Evolutionary conservation across 2,113 vertebrate genomes (phyloP).

Genomic region (Mastomys natalensis): DNA sequence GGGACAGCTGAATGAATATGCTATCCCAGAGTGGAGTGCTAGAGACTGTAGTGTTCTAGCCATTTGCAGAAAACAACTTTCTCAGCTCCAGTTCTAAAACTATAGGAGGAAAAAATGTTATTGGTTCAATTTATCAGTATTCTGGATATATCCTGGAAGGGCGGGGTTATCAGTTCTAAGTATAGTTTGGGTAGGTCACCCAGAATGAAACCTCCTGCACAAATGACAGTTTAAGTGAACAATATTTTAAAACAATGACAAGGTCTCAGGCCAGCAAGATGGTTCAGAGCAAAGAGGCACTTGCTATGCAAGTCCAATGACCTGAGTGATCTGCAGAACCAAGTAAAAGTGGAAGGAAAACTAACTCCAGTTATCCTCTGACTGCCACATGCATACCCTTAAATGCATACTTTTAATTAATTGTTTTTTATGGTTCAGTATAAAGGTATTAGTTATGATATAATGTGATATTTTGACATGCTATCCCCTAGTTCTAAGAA

Average conservation of each 20-base stretch:
- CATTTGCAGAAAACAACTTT: background rate
- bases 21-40: background rate
- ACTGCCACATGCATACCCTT: background rate
- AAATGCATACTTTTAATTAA: background rate
- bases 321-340: background rate
- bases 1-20: background rate
- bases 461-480: background rate
- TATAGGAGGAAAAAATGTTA: background rate
- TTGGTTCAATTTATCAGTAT: background rate
- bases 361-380: background rate
- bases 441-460: background rate
- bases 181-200: background rate
- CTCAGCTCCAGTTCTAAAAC: background rate
- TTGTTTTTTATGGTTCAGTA: background rate
- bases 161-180: background rate
- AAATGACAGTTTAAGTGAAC: background rate
- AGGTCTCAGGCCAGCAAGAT: background rate
- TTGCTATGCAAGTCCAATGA: background rate
- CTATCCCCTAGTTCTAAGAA: background rate
- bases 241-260: background rate
- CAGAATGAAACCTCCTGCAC: background rate
- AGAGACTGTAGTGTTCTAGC: background rate
- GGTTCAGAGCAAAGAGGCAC: background rate
- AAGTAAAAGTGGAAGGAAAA: background rate
- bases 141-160: background rate